phyloP scores from a whole-genome alignment of 2,797 vertebrate genomes.

The Microctenopoma steveboyesi region DNA sequence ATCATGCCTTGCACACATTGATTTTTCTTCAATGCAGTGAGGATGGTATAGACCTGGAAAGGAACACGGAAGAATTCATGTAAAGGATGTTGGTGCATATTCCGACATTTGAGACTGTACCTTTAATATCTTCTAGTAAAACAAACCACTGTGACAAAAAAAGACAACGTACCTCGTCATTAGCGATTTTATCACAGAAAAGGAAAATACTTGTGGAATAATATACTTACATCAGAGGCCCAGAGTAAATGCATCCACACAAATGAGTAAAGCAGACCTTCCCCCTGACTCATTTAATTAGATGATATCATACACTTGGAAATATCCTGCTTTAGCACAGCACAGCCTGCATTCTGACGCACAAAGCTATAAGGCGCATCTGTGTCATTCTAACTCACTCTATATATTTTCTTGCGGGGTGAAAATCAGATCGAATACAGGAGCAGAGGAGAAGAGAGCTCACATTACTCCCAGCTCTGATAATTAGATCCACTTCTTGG shows the following conservation, averaged over 20 bases:
- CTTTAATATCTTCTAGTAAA: conserved; percentile 19
- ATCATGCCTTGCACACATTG: conserved; percentile 65
- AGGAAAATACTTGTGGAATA: conserved; percentile 47
- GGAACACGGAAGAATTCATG: conserved; percentile 54
- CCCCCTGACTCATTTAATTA: conserved; percentile 74
- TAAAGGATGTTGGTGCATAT: conserved; percentile 45
- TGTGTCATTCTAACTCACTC: conserved; percentile 54
- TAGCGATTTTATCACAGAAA: conserved; percentile 44
- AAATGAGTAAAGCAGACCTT: conserved; percentile 63
- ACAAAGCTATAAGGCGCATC: conserved; percentile 54
- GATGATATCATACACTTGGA: conserved; percentile 64
- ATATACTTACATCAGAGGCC: conserved; percentile 17
- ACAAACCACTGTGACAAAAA: conserved; percentile 26
- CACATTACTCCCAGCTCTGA: conserved; percentile 25
- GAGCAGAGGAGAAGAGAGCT: conserved; percentile 27
- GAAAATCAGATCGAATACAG: conserved; percentile 51
- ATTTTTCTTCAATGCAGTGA: conserved; percentile 69
- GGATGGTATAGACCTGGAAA: conserved; percentile 65
- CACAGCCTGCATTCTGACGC: conserved; percentile 50
- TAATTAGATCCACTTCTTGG: conserved; percentile 52
- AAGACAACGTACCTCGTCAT: conserved; percentile 33
- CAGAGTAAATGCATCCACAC: conserved; percentile 54
- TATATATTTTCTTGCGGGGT: conserved; percentile 35
- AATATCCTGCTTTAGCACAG: conserved; percentile 51
- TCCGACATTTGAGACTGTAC: conserved; percentile 55